Evolutionary conservation across 2,888 invertebrate genomes (phyloP), one percentile per base, ranked within the genome.

Genomic region (Drosophila paracracens): DNA sequence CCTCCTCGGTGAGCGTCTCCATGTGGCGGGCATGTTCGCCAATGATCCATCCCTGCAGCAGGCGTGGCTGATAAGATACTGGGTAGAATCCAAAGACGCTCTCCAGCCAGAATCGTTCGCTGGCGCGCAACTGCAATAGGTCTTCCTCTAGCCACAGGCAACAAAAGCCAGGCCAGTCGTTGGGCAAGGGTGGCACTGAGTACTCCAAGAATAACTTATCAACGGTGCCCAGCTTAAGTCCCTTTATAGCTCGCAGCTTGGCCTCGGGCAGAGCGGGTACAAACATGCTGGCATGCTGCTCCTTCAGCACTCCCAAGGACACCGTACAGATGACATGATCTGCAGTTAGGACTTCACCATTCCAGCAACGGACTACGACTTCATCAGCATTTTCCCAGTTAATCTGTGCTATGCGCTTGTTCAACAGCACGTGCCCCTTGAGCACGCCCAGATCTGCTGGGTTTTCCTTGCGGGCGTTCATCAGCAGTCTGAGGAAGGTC

Each of bases 1-100:
- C 92, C 11, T 94, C 92, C 59, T 95, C 95, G 6, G 94, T 86
- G n/a, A 95, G 88, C 5, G 90, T 91, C 91, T 97, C 97, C 91
- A 96, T 94, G 71, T 94, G 91, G 68, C 93, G 93, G 0, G 95
- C 95, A 79, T 94, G 94, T 35, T 94, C 92, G 0, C 96, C 96
- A 35, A 94, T 94, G 21, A 95, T 93, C 96, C 96, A 97, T 0
- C 94, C 96, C 77, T 95, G 94, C 27, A 97, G 91, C n/a, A 96
- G 91, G 54, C 94, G 94, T 0, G 95, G 94, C 84, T 95, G 94
- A 81, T 94, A 93, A 68, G 95, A 94, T 21, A 96, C 94, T 5
- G 94, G 94, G 86, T 95, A 95, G 91, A 96, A 96, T 46, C 95
- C 95, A 83, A 95, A 95, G 13, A 96, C 93, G 74, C 94, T 94